A percentile compares a stretch with the other conserved stretches of the same genome.
phyloP scores from a whole-genome alignment of 2,888 invertebrate genomes.

The Lysandra bellargus region DNA sequence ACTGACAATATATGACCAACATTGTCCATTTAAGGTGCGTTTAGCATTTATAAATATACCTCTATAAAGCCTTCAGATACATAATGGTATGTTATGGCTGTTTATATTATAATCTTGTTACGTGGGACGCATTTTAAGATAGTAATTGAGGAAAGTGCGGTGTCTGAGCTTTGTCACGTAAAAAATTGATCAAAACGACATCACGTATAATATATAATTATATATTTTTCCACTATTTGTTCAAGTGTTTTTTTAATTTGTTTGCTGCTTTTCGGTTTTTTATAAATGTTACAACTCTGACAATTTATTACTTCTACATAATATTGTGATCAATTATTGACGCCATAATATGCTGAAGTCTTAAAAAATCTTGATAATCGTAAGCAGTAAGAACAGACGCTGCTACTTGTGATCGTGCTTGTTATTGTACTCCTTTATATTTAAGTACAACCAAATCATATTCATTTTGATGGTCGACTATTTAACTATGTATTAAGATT shows the following conservation, averaged over 20 bases:
- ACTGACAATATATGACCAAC: conserved; percentile 54
- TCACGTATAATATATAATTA: neutral
- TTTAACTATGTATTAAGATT: neutral
- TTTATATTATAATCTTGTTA: conserved; percentile 66
- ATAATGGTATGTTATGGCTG: conserved; percentile 63
- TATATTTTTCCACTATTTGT: neutral
- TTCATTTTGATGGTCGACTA: no score
- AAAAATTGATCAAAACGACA: conserved; percentile 6
- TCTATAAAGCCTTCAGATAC: conserved; percentile 64
- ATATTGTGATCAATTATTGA: no score
- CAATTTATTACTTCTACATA: no score
- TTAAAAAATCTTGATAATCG: no score
- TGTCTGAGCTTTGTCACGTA: conserved; percentile 5
- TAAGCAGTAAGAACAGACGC: no score
- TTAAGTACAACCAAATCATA: no score
- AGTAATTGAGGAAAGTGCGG: conserved; percentile 25
- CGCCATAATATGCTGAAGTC: no score
- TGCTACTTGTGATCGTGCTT: no score
- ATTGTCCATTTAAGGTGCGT: conserved; percentile 64
- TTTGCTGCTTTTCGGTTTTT: neutral
- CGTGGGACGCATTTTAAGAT: conserved; percentile 25
- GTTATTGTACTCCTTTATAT: no score
- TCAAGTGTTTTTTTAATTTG: neutral
- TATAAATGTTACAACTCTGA: neutral
- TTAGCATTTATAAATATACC: conserved; percentile 71